These are phyloP conservation scores for Corapipo altera DNA, from an alignment of 2,113 vertebrate genomes.

Conservation along the genomic window DNA sequence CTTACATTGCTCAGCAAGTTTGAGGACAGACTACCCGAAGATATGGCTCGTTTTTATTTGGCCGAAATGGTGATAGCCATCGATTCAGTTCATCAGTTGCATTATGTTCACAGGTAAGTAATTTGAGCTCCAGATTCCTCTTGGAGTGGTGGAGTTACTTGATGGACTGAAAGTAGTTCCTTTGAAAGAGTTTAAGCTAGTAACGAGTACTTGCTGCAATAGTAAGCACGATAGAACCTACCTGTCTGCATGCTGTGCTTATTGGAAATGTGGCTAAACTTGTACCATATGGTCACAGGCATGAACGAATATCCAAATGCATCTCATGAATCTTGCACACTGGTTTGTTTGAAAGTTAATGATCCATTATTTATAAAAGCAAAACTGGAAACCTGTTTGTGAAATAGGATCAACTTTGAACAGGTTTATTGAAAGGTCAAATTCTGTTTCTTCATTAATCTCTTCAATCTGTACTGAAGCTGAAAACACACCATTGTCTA, in stretches of 20 bases:
- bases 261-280: neutral
- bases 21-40: slow-evolving; percentile 95
- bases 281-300: neutral
- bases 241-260: neutral
- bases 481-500: neutral
- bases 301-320: neutral
- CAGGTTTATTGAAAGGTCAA: neutral
- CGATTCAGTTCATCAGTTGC: slow-evolving; percentile 96
- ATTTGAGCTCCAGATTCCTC: neutral
- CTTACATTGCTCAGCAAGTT: slow-evolving; percentile 98
- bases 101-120: slow-evolving; percentile 95
- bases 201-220: neutral
- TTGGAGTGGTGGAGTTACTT: neutral
- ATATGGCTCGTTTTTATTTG: slow-evolving; percentile 98
- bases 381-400: neutral
- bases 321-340: neutral
- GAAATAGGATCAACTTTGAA: neutral
- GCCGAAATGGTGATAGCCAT: slow-evolving; percentile 99
- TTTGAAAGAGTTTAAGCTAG: neutral
- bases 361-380: neutral
- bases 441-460: neutral
- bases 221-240: fast-evolving
- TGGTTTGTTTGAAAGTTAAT: neutral
- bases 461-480: neutral
- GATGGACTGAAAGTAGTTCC: neutral